Percentiles rank a stretch among this genome's conserved stretches.
Evolutionary conservation across 1,140 invertebrate species (phyloP).

Genomic region (Rhagoletis zephyria): DNA sequence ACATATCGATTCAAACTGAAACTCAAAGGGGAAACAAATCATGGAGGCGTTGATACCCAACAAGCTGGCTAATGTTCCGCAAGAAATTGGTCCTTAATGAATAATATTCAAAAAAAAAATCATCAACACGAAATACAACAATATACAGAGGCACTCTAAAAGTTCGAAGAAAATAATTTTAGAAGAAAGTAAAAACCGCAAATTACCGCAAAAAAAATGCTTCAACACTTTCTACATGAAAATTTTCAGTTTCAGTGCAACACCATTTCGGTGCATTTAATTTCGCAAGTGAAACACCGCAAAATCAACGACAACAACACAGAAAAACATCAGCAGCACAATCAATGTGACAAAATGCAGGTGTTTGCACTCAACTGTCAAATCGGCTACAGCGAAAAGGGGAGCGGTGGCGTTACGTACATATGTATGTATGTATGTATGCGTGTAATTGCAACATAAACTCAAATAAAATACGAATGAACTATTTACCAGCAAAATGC

Average conservation of each 20-base stretch:
- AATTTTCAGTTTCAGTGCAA: background rate
- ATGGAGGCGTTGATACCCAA: no score
- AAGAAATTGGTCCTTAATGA: no score
- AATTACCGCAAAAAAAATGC: background rate
- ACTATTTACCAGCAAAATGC: background rate
- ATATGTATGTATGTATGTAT: background rate
- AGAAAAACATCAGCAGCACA: background rate
- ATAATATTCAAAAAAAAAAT: no score
- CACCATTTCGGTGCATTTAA: conserved; percentile 1
- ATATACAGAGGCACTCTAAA: no score
- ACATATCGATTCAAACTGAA: no score
- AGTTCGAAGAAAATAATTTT: no score
- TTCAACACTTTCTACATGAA: conserved; percentile 24
- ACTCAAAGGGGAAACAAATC: no score
- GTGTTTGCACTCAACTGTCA: conserved; percentile 41
- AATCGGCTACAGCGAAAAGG: background rate
- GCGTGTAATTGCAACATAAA: background rate
- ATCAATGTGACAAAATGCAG: conserved; percentile 13
- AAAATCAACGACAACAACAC: background rate
- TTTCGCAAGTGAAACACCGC: background rate
- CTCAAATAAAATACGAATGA: conserved; percentile 1
- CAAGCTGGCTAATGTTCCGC: no score
- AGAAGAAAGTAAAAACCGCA: background rate
- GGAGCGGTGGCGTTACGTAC: conserved; percentile 6
- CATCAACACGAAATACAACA: no score